These are phyloP conservation scores for Psophia crepitans DNA, from an alignment of 2,113 vertebrate species.

Conservation along the genomic window DNA sequence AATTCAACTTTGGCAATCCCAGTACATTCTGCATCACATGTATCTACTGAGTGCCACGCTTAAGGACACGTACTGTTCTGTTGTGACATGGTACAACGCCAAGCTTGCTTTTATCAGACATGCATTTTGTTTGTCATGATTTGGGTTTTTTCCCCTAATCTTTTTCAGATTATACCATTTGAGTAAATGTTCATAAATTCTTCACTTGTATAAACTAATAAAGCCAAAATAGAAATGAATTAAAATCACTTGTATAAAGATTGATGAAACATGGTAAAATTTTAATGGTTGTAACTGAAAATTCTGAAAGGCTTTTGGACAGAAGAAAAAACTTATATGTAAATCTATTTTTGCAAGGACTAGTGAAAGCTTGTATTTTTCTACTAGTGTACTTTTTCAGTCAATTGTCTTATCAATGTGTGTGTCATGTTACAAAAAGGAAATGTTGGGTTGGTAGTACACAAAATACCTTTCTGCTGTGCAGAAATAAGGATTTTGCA, in stretches of 20 bases:
- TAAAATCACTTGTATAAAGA: background rate
- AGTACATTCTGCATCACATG: background rate
- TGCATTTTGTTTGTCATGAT: background rate
- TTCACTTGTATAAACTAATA: background rate
- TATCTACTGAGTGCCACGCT: background rate
- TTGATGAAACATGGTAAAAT: background rate
- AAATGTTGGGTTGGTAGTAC: background rate
- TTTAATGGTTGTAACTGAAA: background rate
- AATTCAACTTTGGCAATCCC: background rate
- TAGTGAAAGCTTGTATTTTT: background rate
- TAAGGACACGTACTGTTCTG: background rate
- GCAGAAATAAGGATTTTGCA: background rate
- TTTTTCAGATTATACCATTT: background rate
- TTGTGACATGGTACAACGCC: background rate
- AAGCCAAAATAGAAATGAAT: background rate
- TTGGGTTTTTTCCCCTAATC: background rate
- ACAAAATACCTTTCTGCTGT: background rate
- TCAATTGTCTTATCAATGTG: background rate
- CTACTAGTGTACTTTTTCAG: background rate
- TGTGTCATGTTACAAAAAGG: background rate
- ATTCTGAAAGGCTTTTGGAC: background rate
- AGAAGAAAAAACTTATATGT: slow-evolving; percentile 17
- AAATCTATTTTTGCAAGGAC: background rate
- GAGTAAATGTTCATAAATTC: background rate
- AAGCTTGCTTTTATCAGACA: background rate